Evolutionary conservation across 2,113 vertebrate genomes (phyloP).

Genomic region (Ariopsis seemanni): DNA sequence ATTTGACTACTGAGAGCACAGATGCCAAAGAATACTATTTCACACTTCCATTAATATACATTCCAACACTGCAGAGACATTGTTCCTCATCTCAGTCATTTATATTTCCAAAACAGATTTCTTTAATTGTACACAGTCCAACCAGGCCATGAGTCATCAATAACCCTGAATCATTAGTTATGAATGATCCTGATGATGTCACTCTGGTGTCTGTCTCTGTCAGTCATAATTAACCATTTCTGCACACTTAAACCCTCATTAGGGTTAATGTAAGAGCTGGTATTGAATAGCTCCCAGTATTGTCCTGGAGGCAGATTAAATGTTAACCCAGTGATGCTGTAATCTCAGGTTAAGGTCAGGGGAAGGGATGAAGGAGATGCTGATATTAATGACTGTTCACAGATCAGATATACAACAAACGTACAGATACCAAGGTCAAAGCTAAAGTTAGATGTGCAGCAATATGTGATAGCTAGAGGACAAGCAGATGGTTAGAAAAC

Average conservation of each 20-base stretch:
- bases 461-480: constrained; percentile 40
- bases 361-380: constrained; percentile 33
- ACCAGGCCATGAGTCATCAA: neutral
- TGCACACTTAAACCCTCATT: constrained; percentile 40
- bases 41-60: neutral
- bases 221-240: constrained; percentile 46
- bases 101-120: neutral
- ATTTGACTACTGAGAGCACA: neutral
- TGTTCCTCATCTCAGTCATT: neutral
- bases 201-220: constrained; percentile 22
- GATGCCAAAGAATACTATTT: neutral
- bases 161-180: constrained; percentile 37
- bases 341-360: constrained; percentile 47
- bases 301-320: constrained; percentile 45
- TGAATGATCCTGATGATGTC: constrained; percentile 38
- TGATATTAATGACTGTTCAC: constrained; percentile 43
- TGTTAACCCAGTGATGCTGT: constrained; percentile 42
- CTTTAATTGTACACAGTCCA: neutral
- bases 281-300: constrained; percentile 27
- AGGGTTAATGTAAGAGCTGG: constrained; percentile 27
- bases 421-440: neutral
- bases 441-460: constrained; percentile 34
- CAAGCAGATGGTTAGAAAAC: constrained; percentile 59
- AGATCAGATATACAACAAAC: constrained; percentile 41
- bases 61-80: neutral